phyloP scores from a whole-genome alignment of 1,140 invertebrate genomes.

The Calosoma granatense region DNA sequence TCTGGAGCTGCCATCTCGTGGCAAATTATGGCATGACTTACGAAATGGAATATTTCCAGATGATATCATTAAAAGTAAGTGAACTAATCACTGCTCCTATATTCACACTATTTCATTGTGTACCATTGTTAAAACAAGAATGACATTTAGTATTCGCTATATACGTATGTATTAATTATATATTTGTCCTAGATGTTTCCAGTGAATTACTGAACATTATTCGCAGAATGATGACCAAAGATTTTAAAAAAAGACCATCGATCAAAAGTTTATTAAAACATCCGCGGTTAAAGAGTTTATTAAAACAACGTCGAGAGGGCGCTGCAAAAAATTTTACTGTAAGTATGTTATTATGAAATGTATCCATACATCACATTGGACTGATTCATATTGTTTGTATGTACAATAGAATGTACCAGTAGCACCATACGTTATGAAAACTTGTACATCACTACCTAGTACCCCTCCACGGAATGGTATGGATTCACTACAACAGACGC shows the following conservation, averaged over 20 bases:
- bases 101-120: not conserved
- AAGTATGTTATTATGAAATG: too few relatives aligned
- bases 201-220: conserved; percentile 45
- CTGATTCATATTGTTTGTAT: too few relatives aligned
- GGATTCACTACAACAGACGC: not conserved
- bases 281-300: conserved; percentile 24
- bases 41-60: conserved; percentile 38
- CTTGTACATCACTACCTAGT: not conserved
- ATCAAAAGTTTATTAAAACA: conserved; percentile 40
- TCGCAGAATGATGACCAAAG: conserved; percentile 44
- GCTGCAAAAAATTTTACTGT: too few relatives aligned
- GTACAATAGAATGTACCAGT: too few relatives aligned
- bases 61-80: conserved; percentile 28
- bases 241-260: conserved; percentile 40
- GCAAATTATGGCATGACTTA: conserved; percentile 57
- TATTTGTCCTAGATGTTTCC: conserved; percentile 36
- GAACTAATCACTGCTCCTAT: too few relatives aligned
- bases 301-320: conserved; percentile 17
- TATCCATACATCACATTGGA: too few relatives aligned
- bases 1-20: conserved; percentile 57
- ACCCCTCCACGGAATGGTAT: conserved; percentile 8
- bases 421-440: too few relatives aligned
- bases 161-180: not conserved
- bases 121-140: not conserved
- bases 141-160: conserved; percentile 5